Base-by-base conservation (phyloP, 1,140 invertebrate species). In the Lordiphosa clarofinis region DNA sequence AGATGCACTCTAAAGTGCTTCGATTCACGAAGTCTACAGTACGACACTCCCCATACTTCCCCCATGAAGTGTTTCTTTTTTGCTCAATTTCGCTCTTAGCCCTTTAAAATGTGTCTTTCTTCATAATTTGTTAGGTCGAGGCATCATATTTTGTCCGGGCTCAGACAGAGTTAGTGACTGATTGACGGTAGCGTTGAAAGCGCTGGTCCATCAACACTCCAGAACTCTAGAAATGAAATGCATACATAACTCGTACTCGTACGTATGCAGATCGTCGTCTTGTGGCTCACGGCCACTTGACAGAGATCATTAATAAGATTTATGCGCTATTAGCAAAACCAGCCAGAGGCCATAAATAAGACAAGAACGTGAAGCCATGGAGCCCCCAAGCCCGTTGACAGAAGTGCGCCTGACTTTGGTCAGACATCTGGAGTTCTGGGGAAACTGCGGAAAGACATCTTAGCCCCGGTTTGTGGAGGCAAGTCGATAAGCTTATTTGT, bases 231-330 rank as follows among this genome's bases (percentile, higher is more conserved):
- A 56, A 39, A 65, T 53, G 63, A 73, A 62, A 73, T 66, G 38
- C 46, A 35, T 28, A 28, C 24, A 28, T 28, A 28, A 28, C 24
- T 28, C 24, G 24, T 28, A 28, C 24, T 28, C 24, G 24, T 28
- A 64, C 36, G 33, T 54, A 67, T 73, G 70, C 54, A 46, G 47
- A 73, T 73, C 48, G 54, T 33, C 11, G 36, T 46, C 21, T 55
- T 57, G 69, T 37, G 35, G 56, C 58, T 72, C 42, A 49, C 48
- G 68, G 67, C 63, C 67, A 87, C 71, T 84, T 87, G 84, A 87
- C 84, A 87, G 46, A 87, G 73, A 87, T 84, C 84, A 87, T 87
- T 87, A 84, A 87, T 74, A 87, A 84, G 84, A 87, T 87, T 87
- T 87, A 87, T 87, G 76, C 64, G 67, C 84, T 76, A 87, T 87